Evolutionary conservation across 2,797 vertebrate genomes (phyloP).

Genomic region (Sphenodon punctatus): DNA sequence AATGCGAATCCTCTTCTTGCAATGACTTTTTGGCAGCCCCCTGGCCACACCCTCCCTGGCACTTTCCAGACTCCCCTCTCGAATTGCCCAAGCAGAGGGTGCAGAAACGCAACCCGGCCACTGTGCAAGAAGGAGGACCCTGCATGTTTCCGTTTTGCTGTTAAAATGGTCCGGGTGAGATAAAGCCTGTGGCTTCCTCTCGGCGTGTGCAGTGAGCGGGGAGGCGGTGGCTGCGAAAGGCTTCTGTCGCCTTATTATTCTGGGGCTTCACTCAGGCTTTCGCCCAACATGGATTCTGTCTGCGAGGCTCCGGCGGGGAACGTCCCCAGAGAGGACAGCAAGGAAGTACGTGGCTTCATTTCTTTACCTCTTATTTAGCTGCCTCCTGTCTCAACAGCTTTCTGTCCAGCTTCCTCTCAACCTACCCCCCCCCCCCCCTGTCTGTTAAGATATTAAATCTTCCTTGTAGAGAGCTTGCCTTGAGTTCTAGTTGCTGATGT

Average conservation of each 20-base stretch:
- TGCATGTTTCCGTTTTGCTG: conserved; percentile 32
- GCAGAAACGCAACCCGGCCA: not conserved
- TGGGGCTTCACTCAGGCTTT: accelerated
- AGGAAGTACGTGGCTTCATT: conserved; percentile 44
- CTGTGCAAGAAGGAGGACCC: not conserved
- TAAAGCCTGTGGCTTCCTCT: conserved; percentile 67
- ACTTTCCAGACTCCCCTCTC: too few relatives aligned
- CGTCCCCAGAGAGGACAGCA: not conserved
- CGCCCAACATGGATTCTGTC: conserved; percentile 7
- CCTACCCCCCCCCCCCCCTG: not conserved
- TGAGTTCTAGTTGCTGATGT: not conserved
- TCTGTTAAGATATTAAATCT: not conserved
- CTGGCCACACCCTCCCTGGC: too few relatives aligned
- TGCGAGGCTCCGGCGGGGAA: accelerated
- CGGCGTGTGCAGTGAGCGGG: not conserved
- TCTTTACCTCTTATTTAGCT: not conserved
- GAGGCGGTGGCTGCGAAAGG: not conserved
- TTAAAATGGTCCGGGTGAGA: conserved; percentile 24
- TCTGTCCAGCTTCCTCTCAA: not conserved
- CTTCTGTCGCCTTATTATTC: not conserved
- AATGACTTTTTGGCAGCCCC: too few relatives aligned
- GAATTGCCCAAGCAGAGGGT: too few relatives aligned
- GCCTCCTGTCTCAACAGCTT: not conserved
- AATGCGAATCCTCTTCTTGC: too few relatives aligned
- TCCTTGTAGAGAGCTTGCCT: too few relatives aligned